Base-by-base conservation (phyloP, 2,797 vertebrate genomes). In the Poeciliopsis gracilis region DNA sequence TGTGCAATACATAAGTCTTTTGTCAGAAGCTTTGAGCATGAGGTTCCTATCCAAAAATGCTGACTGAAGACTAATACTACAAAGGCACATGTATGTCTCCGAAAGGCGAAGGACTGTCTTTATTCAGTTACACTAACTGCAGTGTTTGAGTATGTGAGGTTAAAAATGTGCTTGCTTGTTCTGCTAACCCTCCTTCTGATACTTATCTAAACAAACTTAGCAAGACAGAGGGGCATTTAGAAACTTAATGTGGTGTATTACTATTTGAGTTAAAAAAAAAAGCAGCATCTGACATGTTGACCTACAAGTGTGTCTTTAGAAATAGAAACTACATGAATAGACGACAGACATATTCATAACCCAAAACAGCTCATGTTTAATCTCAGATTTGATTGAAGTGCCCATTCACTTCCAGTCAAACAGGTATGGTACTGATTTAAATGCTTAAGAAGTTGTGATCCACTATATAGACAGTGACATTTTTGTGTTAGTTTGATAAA, bases 201-300 rank as follows among this genome's bases (percentile, higher is more conserved):
- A 75, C 59, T 90, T 89, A 88, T 91, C 91, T 90, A 92, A 91
- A 91, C 87, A 94, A 46, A 79, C 78, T 57, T 73, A 79, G 81
- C 61, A 47, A 75, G 84, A 93, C 88, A 93, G 84, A 92, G 84
- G 53, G 36, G 7, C 88, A 86, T 93, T 94, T 86, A 93, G 49
- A 84, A 87, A 77, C 70, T 41, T 5, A 41, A 33, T 85, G 80
- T 90, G 49, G 72, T 82, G 79, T 86, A 85, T 88, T 87, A 88
- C 81, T 82, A 84, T 82, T 45, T 30, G 72, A 70, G 81, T 90
- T 84, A 91, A 61, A 93, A 25, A 51, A 93, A 92, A 93, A 53
- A 51, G 2, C 92, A 82, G 77, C 47, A 73, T 79, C 81, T 80
- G 80, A 86, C 78, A 79, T 79, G 84, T 78, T 74, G 71, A 74